A percentile compares a stretch with the other conserved stretches of the same genome.
Conservation (phyloP, 2,113 vertebrate species). For the Oncorhynchus gorbuscha region DNA sequence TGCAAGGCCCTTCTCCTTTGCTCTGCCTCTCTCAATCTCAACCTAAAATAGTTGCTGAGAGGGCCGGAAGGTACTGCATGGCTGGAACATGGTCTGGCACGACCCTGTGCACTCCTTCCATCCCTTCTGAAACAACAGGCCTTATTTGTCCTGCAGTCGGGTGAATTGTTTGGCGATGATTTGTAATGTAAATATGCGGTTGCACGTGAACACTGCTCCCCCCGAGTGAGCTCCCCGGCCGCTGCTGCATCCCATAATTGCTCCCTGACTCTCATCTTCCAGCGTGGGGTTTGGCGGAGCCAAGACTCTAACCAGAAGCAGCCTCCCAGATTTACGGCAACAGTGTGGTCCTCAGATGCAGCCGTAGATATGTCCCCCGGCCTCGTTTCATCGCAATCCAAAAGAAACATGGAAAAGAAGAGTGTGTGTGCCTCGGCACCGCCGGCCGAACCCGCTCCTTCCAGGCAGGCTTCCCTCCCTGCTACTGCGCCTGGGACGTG, state of each 20-base stretch:
- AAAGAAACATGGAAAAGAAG: slow-evolving; percentile 63
- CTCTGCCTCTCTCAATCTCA: background rate
- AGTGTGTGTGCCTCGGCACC: background rate
- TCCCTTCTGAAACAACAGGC: slow-evolving; percentile 42
- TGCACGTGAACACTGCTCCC: slow-evolving; percentile 45
- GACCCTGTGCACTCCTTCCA: slow-evolving; percentile 12
- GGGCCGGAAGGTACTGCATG: slow-evolving; percentile 11
- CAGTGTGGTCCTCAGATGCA: background rate
- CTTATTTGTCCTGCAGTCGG: slow-evolving; percentile 59
- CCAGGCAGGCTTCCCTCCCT: slow-evolving; percentile 30
- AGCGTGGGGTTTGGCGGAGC: slow-evolving; percentile 31
- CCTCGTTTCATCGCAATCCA: slow-evolving; percentile 53
- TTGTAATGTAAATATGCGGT: slow-evolving; percentile 73
- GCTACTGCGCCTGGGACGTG: slow-evolving; percentile 23
- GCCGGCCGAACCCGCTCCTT: slow-evolving; percentile 9
- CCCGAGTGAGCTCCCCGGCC: slow-evolving; percentile 16
- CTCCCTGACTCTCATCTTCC: slow-evolving; percentile 40
- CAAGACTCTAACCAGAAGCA: slow-evolving; percentile 61
- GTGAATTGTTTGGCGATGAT: slow-evolving; percentile 67
- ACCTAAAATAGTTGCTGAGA: no score
- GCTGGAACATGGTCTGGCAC: background rate
- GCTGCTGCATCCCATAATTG: slow-evolving; percentile 62
- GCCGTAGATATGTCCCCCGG: background rate
- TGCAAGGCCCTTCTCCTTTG: background rate
- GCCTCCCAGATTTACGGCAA: background rate